Percentiles rank a stretch among this genome's conserved stretches.
Evolutionary conservation across 2,113 vertebrate species (phyloP).

Genomic region (Protobothrops mucrosquamatus): DNA sequence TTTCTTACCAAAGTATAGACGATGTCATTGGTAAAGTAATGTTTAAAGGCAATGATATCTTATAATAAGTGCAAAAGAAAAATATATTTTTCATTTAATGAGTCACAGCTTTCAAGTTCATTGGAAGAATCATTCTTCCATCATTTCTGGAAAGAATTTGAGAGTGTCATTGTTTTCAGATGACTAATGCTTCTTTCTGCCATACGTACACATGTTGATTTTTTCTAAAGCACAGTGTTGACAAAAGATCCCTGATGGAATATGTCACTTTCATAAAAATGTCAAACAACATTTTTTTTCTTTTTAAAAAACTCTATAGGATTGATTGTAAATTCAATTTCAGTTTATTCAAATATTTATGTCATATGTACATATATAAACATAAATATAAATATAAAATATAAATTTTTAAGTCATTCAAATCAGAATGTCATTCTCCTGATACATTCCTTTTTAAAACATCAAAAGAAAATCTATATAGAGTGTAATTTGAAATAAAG

Average conservation of each 20-base stretch:
- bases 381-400: neutral
- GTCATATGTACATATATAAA: neutral
- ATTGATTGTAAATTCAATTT: slow-evolving; percentile 23
- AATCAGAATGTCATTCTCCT: too few species aligned
- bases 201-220: slow-evolving; percentile 28
- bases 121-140: neutral
- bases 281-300: slow-evolving; percentile 15
- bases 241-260: slow-evolving; percentile 19
- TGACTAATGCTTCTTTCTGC: neutral
- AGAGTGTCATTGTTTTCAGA: slow-evolving; percentile 6
- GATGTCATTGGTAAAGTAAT: rapidly evolving
- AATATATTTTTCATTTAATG: neutral
- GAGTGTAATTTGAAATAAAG: neutral
- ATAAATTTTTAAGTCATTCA: neutral
- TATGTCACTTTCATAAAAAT: slow-evolving; percentile 25
- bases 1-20: neutral
- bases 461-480: neutral
- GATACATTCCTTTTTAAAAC: neutral
- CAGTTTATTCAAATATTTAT: neutral
- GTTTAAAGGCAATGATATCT: neutral
- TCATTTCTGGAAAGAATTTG: neutral
- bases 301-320: slow-evolving; percentile 1
- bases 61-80: neutral
- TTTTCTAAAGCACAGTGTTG: slow-evolving; percentile 23
- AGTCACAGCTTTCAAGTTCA: neutral